Evolutionary conservation across 2,797 vertebrate genomes (phyloP).

Genomic region (Babyrousa celebensis): DNA sequence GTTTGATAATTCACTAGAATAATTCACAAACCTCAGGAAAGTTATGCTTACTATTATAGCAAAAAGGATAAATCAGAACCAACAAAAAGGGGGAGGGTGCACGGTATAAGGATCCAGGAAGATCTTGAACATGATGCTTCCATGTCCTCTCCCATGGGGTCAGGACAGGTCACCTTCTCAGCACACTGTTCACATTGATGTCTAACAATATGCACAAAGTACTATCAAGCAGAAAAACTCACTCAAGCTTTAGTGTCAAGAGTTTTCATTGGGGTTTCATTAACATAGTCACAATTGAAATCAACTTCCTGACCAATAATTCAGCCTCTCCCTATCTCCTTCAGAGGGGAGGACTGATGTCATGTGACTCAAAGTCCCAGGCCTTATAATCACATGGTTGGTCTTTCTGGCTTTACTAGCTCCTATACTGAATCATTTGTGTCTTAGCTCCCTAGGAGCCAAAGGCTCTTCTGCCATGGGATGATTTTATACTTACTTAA

Average conservation of each 20-base stretch:
- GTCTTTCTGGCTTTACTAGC: neutral
- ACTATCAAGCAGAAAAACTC: too few species aligned
- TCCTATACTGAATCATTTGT: neutral
- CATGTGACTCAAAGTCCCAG: neutral
- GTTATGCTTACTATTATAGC: neutral
- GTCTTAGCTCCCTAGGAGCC: neutral
- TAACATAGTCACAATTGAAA: neutral
- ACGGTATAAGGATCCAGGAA: neutral
- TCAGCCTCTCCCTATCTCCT: neutral
- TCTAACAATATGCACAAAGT: too few species aligned
- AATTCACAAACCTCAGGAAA: neutral
- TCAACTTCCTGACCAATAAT: too few species aligned
- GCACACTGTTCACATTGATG: neutral
- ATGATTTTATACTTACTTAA: neutral
- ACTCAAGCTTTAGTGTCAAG: neutral
- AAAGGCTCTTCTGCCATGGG: neutral
- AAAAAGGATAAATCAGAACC: neutral
- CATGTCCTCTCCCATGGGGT: neutral
- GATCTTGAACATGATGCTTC: neutral
- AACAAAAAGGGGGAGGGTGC: neutral
- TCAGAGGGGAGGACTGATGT: neutral
- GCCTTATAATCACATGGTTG: neutral
- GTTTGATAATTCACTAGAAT: neutral
- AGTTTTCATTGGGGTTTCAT: neutral
- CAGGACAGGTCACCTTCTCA: neutral